Percentiles rank a stretch among this genome's conserved stretches.
Evolutionary conservation across 92 coral and sea anemone species (phyloP).

Genomic region (Epizoanthus fatuus): DNA sequence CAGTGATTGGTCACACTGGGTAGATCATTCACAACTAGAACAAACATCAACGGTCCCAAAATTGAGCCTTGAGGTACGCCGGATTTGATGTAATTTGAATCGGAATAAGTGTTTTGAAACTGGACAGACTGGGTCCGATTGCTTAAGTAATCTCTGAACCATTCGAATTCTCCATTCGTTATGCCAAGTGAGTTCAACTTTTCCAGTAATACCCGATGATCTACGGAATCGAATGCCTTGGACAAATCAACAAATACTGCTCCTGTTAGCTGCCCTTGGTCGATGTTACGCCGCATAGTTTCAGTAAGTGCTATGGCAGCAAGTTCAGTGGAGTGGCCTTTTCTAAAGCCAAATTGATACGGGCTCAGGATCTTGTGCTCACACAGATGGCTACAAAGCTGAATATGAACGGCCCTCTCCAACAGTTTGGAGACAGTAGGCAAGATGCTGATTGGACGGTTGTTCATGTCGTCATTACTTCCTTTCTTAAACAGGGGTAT

Average conservation of each 20-base stretch:
- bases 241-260: constrained; percentile 21
- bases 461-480: constrained; percentile 2
- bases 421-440: no score
- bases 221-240: constrained; percentile 20
- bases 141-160: background rate
- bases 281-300: constrained; percentile 20
- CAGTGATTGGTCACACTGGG: background rate
- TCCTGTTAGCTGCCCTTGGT: constrained; percentile 22
- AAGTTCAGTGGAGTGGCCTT: constrained; percentile 5
- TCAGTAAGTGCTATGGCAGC: constrained; percentile 1
- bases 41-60: constrained; percentile 23
- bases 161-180: no score
- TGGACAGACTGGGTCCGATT: constrained; percentile 22
- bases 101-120: constrained; percentile 1
- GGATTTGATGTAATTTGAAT: constrained; percentile 4
- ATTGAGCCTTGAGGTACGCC: background rate
- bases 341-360: background rate
- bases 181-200: background rate
- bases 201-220: constrained; percentile 1
- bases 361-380: constrained; percentile 15
- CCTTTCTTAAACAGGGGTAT: constrained; percentile 5
- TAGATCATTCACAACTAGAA: constrained; percentile 15
- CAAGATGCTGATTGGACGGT: background rate
- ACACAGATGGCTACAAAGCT: background rate
- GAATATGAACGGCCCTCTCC: constrained; percentile 19